Base-by-base conservation (phyloP, 2,888 invertebrate genomes). In the Abscondita cerata region DNA sequence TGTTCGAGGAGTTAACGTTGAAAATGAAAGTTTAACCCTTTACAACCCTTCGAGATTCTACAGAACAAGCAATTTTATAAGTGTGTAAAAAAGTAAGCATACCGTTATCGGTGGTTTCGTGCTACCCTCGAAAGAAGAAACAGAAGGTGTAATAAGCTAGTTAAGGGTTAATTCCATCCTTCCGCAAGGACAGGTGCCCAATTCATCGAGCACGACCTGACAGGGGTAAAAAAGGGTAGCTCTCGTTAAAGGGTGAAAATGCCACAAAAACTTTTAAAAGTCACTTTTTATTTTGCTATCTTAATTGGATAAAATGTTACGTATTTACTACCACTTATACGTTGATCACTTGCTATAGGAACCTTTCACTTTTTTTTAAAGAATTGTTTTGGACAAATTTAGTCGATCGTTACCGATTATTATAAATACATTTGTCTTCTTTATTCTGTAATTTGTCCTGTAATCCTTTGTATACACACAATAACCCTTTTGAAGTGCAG, bases 101-200 rank as follows among this genome's bases (percentile, higher is more conserved):
- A 4, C 56, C 52, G 46, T 59, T 58, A 53, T 47, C 55, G 55
- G 59, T 54, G 53, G 54, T 62, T 67, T 2, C 13, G 13, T 48
- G 13, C 15, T 62, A 62, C 53, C 41, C 12, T 15, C 15, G 13
- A 33, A 41, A 54, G 20, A 40, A 19, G 56, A 66, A 71, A 72
- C 74, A 74, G 74, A 73, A 74, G 76, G 65, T 59, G 65, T 67
- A 73, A 72, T 73, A 66, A 70, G 70, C 68, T 65, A 67, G 70
- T 74, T 73, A 75, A 75, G 75, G 75, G 75, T 74, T 74, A 75
- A 73, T 75, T 73, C 66, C 51, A 64, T 61, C 64, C 64, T 64
- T 64, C 59, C 55, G 47, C 18, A 36, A 48, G 50, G 68, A 70
- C 76, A 76, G 76, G 76, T 76, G 74, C 62, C 65, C 63, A 53